A percentile compares a stretch with the other conserved stretches of the same genome.
Evolutionary conservation across 2,113 vertebrate genomes (phyloP).

Genomic region (Chinchilla lanigera): DNA sequence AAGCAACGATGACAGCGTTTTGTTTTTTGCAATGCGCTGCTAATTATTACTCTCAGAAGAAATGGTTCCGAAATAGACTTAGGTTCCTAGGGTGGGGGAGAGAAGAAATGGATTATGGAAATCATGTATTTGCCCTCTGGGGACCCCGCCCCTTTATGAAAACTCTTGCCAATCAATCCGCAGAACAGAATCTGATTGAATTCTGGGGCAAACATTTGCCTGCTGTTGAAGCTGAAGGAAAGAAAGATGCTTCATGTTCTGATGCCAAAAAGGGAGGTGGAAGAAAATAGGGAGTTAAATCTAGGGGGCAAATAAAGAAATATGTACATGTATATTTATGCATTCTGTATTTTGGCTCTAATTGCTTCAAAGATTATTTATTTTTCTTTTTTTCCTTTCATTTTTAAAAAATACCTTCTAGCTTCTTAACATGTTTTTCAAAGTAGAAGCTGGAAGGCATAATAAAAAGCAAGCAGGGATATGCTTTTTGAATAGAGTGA

Average conservation of each 20-base stretch:
- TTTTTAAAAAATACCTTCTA: conserved; percentile 87
- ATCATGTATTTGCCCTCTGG: conserved; percentile 86
- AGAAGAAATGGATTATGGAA: conserved; percentile 86
- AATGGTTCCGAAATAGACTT: conserved; percentile 85
- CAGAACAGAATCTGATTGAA: conserved; percentile 84
- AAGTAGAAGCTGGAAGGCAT: conserved; percentile 89
- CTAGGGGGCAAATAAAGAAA: conserved; percentile 87
- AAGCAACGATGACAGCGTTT: conserved; percentile 73
- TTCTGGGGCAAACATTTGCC: conserved; percentile 86
- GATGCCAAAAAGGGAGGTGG: conserved; percentile 84
- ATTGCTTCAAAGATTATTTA: conserved; percentile 91
- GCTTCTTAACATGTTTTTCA: conserved; percentile 90
- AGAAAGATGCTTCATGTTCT: conserved; percentile 85
- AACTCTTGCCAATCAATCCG: conserved; percentile 87
- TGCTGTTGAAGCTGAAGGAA: conserved; percentile 86
- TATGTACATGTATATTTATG: conserved; percentile 86
- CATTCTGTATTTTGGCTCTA: conserved; percentile 87
- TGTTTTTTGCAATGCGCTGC: conserved; percentile 79
- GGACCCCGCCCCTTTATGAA: conserved; percentile 85
- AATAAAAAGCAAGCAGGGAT: conserved; percentile 90
- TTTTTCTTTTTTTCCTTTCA: conserved; percentile 86
- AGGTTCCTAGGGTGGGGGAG: conserved; percentile 79
- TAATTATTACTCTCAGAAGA: conserved; percentile 87
- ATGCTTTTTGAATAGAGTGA: conserved; percentile 88
- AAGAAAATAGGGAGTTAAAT: conserved; percentile 84